Evolutionary conservation across 2,113 vertebrate species (phyloP).

Genomic region (Zonotrichia leucophrys): DNA sequence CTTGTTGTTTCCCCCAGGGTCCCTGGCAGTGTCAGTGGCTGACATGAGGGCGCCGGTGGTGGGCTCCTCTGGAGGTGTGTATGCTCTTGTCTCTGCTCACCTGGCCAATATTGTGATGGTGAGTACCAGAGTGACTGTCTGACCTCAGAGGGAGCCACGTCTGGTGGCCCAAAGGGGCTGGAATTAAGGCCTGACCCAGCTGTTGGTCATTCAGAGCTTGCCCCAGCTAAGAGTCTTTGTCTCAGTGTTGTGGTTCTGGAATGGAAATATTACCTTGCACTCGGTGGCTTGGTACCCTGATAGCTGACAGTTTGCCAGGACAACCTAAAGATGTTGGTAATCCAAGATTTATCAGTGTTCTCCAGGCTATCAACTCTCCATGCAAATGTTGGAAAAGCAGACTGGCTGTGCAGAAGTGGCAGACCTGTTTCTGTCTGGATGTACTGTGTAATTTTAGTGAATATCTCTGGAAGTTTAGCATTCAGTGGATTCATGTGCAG

Average conservation of each 20-base stretch:
- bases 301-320: not conserved
- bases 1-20: conserved; percentile 77
- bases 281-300: not conserved
- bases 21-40: conserved; percentile 90
- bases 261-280: not conserved
- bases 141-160: not conserved
- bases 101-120: conserved; percentile 98
- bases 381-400: not conserved
- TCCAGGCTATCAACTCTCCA: not conserved
- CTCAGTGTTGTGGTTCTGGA: not conserved
- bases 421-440: not conserved
- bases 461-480: not conserved
- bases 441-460: not conserved
- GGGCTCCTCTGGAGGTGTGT: conserved; percentile 95
- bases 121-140: conserved; percentile 47
- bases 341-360: not conserved
- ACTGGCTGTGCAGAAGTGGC: not conserved
- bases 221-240: not conserved
- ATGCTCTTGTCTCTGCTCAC: conserved; percentile 94
- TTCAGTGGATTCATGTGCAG: not conserved
- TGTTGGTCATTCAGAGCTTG: not conserved
- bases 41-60: conserved; percentile 96
- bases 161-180: not conserved
- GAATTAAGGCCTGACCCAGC: not conserved
- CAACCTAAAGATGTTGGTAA: not conserved